These are phyloP conservation scores for Podarcis raffonei DNA, from an alignment of 2,113 vertebrate species.

Conservation along the genomic window DNA sequence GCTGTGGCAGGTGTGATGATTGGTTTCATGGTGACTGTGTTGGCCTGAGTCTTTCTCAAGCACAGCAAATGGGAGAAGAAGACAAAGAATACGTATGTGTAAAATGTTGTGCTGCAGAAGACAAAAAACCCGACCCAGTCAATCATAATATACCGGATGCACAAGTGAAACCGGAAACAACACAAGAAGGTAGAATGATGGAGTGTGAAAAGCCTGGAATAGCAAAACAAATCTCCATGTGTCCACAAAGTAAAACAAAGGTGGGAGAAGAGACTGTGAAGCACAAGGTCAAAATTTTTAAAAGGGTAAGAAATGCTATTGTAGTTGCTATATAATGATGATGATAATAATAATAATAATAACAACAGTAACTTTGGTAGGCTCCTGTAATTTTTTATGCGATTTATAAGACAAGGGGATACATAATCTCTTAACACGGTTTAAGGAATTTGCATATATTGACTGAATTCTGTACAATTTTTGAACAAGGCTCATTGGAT, in stretches of 20 bases:
- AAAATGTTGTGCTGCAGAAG: constrained; percentile 94
- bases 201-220: constrained; percentile 78
- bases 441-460: too few species aligned
- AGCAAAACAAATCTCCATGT: constrained; percentile 71
- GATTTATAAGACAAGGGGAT: too few species aligned
- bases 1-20: constrained; percentile 96
- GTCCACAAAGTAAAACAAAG: constrained; percentile 65
- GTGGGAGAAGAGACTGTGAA: constrained; percentile 69
- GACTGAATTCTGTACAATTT: too few species aligned
- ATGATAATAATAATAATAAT: too few species aligned
- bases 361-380: neutral
- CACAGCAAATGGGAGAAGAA: constrained; percentile 94
- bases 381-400: neutral
- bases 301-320: constrained; percentile 77
- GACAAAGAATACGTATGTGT: constrained; percentile 97
- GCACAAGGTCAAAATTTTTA: constrained; percentile 86
- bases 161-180: constrained; percentile 72
- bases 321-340: neutral
- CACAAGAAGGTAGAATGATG: constrained; percentile 77
- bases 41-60: constrained; percentile 92
- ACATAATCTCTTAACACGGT: too few species aligned
- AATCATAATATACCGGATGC: constrained; percentile 71
- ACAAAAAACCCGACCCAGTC: constrained; percentile 79
- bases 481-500: too few species aligned
- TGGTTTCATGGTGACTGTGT: constrained; percentile 99